A percentile compares a stretch with the other conserved stretches of the same genome.
phyloP scores from a whole-genome alignment of 2,888 invertebrate genomes.

The Phyto melanocephala region DNA sequence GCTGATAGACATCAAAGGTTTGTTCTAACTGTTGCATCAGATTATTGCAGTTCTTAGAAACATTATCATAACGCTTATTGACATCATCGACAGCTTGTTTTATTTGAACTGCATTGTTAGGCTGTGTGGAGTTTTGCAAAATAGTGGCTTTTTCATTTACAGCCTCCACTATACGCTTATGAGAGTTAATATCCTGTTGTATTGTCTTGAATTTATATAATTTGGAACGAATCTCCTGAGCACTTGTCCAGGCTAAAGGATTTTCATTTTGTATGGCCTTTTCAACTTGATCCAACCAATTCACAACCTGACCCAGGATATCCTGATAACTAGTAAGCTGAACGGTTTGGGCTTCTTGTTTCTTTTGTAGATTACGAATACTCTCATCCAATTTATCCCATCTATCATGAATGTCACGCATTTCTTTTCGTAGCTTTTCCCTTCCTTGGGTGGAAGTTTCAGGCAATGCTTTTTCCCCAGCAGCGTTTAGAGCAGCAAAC shows the following conservation, averaged over 20 bases:
- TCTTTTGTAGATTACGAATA: conserved; percentile 90
- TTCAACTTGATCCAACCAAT: conserved; percentile 93
- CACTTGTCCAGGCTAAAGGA: conserved; percentile 85
- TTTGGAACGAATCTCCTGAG: conserved; percentile 91
- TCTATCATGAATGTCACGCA: conserved; percentile 88
- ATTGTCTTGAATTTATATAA: conserved; percentile 91
- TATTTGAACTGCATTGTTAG: conserved; percentile 81
- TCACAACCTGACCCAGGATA: conserved; percentile 87
- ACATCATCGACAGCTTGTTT: conserved; percentile 86
- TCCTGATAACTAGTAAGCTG: conserved; percentile 93
- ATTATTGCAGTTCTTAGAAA: conserved; percentile 84
- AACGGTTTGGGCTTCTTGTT: conserved; percentile 89
- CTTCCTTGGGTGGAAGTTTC: conserved; percentile 95
- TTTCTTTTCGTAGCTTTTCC: conserved; percentile 91
- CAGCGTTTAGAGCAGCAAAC: conserved; percentile 85
- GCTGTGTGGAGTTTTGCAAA: conserved; percentile 80
- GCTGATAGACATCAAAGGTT: conserved; percentile 89
- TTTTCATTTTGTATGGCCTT: conserved; percentile 86
- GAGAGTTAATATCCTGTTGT: conserved; percentile 92
- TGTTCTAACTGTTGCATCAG: conserved; percentile 87
- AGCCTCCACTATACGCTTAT: conserved; percentile 93
- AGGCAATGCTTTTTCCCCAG: conserved; percentile 93
- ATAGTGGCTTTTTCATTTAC: conserved; percentile 92
- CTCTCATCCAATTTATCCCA: conserved; percentile 94
- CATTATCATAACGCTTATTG: conserved; percentile 86